Evolutionary conservation across 2,888 invertebrate species (phyloP).

Genomic region (Cheilosia impressa): DNA sequence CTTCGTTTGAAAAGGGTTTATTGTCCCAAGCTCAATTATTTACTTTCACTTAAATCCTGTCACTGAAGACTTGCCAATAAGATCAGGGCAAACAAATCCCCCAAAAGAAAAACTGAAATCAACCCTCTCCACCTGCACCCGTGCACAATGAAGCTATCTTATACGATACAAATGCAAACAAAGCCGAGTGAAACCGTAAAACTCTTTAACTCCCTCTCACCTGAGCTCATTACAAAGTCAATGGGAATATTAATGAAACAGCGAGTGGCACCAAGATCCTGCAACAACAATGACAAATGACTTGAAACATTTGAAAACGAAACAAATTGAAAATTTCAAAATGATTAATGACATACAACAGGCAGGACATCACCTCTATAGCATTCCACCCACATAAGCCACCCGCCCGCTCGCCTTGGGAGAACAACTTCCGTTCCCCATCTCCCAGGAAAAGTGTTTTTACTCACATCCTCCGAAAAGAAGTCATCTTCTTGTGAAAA

Average conservation of each 20-base stretch:
- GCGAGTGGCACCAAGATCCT: neutral
- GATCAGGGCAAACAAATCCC: constrained; percentile 33
- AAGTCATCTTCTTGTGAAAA: constrained; percentile 52
- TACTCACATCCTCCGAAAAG: constrained; percentile 6
- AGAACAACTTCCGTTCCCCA: constrained; percentile 2
- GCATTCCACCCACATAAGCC: neutral
- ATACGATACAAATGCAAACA: constrained; percentile 21
- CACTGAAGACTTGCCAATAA: constrained; percentile 18
- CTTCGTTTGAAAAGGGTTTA: neutral
- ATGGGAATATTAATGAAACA: constrained; percentile 52
- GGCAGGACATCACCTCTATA: constrained; percentile 8
- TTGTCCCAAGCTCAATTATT: constrained; percentile 10
- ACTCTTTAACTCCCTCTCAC: constrained; percentile 48
- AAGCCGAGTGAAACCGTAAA: constrained; percentile 29
- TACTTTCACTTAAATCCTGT: constrained; percentile 31
- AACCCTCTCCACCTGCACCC: constrained; percentile 16
- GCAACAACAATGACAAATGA: constrained; percentile 58
- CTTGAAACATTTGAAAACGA: constrained; percentile 59
- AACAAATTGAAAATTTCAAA: constrained; percentile 73
- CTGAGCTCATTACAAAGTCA: constrained; percentile 68
- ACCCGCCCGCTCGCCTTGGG: neutral
- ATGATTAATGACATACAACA: constrained; percentile 62
- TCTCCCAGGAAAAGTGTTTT: constrained; percentile 22
- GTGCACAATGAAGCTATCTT: constrained; percentile 15
- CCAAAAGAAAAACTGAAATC: constrained; percentile 22